A percentile compares a stretch with the other conserved stretches of the same genome.
Conservation (phyloP, 2,113 vertebrate species). For the Lamprotornis superbus region DNA sequence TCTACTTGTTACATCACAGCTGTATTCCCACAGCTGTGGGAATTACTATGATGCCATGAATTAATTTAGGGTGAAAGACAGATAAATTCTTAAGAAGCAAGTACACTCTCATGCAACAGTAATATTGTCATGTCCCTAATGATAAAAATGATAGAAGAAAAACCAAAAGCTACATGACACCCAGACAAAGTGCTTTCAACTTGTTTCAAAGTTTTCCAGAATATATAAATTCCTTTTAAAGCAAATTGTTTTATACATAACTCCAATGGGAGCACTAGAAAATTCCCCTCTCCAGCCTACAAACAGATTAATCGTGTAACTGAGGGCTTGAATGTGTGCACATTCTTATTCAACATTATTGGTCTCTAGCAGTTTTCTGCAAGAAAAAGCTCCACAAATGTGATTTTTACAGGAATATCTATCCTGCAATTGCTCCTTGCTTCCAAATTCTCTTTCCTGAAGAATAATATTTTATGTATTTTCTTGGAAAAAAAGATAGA, state of each 20-base stretch:
- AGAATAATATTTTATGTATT: not conserved
- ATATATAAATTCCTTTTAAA: conserved; percentile 67
- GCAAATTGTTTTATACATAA: conserved; percentile 66
- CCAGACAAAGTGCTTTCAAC: conserved; percentile 71
- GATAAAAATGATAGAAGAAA: conserved; percentile 72
- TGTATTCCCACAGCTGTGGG: not conserved
- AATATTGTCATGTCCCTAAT: conserved; percentile 62
- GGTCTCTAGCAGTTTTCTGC: not conserved
- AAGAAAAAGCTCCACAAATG: not conserved
- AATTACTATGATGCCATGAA: not conserved
- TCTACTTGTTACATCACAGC: not conserved
- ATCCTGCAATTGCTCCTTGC: not conserved
- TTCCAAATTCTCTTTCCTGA: not conserved
- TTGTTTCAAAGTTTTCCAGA: conserved; percentile 74
- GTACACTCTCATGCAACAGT: conserved; percentile 34
- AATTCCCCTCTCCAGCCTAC: conserved; percentile 38
- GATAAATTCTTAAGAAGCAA: conserved; percentile 57
- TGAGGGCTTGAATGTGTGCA: conserved; percentile 13
- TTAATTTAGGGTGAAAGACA: conserved; percentile 49
- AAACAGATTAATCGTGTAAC: conserved; percentile 64
- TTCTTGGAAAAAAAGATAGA: not conserved
- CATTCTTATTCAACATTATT: conserved; percentile 44
- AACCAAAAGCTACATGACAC: conserved; percentile 67
- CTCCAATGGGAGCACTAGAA: conserved; percentile 58
- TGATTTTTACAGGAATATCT: not conserved